Percentiles rank a stretch among this genome's conserved stretches.
Evolutionary conservation across 2,113 vertebrate genomes (phyloP).

Genomic region (Ophthalmolycus amberensis): DNA sequence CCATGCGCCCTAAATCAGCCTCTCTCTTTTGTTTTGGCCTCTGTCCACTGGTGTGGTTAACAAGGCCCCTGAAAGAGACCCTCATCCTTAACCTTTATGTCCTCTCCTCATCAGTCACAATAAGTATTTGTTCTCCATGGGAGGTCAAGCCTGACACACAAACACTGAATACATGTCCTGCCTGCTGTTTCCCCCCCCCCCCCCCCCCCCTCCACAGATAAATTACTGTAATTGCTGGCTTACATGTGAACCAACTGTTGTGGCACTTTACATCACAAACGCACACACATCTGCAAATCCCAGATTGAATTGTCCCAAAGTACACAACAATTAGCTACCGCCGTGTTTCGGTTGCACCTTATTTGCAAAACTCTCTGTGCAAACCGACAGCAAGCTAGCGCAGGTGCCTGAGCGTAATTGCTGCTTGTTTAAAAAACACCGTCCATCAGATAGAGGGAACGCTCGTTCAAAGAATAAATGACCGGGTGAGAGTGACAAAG

Average conservation of each 20-base stretch:
- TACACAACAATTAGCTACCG: slow-evolving; percentile 44
- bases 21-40: slow-evolving; percentile 53
- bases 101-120: slow-evolving; percentile 61
- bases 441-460: slow-evolving; percentile 48
- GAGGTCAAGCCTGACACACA: slow-evolving; percentile 68
- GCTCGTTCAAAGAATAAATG: slow-evolving; percentile 29
- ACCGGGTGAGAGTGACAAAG: slow-evolving; percentile 65
- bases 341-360: slow-evolving; percentile 37
- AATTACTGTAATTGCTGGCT: slow-evolving; percentile 67
- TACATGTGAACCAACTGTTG: slow-evolving; percentile 48
- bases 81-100: slow-evolving; percentile 61
- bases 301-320: slow-evolving; percentile 24
- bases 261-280: slow-evolving; percentile 17
- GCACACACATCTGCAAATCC: slow-evolving; percentile 49
- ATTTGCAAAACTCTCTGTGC: slow-evolving; percentile 57
- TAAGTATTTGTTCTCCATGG: slow-evolving; percentile 69
- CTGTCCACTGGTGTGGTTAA: slow-evolving; percentile 56
- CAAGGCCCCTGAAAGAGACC: slow-evolving; percentile 53
- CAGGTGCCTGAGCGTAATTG: slow-evolving; percentile 57
- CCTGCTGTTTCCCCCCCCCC: slow-evolving; percentile 6
- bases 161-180: slow-evolving; percentile 49
- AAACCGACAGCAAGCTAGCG: slow-evolving; percentile 53
- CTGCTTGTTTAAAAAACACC: slow-evolving; percentile 52
- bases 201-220: slow-evolving; percentile 42
- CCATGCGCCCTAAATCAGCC: slow-evolving; percentile 49